These are phyloP conservation scores for Chinchilla lanigera DNA, from an alignment of 2,113 vertebrate genomes.

Conservation along the genomic window DNA sequence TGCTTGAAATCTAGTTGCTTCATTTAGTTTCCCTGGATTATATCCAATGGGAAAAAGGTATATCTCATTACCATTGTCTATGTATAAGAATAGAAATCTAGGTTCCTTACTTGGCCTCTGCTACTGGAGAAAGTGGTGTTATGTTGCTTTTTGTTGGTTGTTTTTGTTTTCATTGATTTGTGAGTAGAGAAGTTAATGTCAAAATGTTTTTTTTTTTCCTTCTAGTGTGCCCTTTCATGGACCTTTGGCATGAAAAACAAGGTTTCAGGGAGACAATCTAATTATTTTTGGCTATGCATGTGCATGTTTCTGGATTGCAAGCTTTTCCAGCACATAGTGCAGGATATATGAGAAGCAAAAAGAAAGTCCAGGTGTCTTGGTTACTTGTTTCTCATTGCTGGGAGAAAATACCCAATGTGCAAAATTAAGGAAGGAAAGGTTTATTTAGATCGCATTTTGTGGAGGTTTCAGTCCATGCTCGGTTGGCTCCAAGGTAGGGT, in stretches of 20 bases:
- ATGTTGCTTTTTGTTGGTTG: background rate
- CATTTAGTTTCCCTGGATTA: background rate
- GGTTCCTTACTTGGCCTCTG: background rate
- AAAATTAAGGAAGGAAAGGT: too few species aligned
- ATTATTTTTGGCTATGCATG: background rate
- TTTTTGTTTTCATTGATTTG: background rate
- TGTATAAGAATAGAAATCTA: background rate
- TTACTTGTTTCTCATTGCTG: too few species aligned
- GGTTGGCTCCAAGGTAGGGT: too few species aligned
- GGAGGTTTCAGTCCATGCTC: too few species aligned
- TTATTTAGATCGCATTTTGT: too few species aligned
- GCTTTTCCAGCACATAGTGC: background rate
- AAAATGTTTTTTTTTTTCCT: background rate
- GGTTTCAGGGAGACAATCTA: background rate
- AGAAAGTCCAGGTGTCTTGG: background rate
- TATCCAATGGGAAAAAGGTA: background rate
- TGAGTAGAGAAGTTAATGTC: background rate
- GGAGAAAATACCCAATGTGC: too few species aligned
- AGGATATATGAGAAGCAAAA: background rate
- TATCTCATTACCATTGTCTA: background rate
- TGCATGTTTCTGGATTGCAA: background rate
- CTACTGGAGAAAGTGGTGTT: background rate
- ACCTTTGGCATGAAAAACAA: background rate
- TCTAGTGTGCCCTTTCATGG: background rate
- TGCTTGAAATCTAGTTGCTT: constrained; percentile 25